Evolutionary conservation across 2,888 invertebrate genomes (phyloP), one percentile per base, ranked within the genome.

Genomic region (Diarsia dahlii): DNA sequence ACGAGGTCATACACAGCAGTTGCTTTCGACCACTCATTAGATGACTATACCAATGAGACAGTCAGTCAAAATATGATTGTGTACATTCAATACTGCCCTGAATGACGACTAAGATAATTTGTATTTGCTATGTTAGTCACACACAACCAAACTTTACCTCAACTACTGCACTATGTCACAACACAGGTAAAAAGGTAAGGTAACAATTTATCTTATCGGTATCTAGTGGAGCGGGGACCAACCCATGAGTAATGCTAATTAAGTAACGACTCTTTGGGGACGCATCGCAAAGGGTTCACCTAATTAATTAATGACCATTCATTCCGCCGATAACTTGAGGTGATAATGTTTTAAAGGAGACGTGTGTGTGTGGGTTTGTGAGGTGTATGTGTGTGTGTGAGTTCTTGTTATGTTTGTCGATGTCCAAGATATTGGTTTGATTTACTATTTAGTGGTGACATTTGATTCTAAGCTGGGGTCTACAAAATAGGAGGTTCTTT

Each of bases 221-320:
- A 82, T 79, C 76, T 74, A 63, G 80, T 69, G 60, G 76, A 79
- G 76, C 80, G 79, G 84, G 89, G 90, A 90, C 91, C 91, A 90
- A 88, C 91, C 89, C 91, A 92, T 91, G 92, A 89, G 91, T 91
- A 92, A 93, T 94, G 90, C 89, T 96, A 96, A 96, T 96, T 95
- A 96, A 96, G 93, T 94, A 95, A 96, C 95, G 95, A 93, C 90
- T 91, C 96, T 91, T 90, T 78, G 80, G 95, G 93, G 95, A 91
- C 93, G 91, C 91, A 92, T 93, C 92, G 92, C 91, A 92, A 95
- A 95, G 95, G 96, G 95, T 94, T 92, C 89, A 89, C 82, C 90
- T 95, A 96, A 96, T 96, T 95, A 96, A 96, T 96, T 96, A 96
- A 95, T 95, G 93, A 93, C 94, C 92, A 93, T 94, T 95, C 93